A percentile compares a stretch with the other conserved stretches of the same genome.
Evolutionary conservation across 2,888 invertebrate species (phyloP).

Genomic region (Ichneumon xanthorius): DNA sequence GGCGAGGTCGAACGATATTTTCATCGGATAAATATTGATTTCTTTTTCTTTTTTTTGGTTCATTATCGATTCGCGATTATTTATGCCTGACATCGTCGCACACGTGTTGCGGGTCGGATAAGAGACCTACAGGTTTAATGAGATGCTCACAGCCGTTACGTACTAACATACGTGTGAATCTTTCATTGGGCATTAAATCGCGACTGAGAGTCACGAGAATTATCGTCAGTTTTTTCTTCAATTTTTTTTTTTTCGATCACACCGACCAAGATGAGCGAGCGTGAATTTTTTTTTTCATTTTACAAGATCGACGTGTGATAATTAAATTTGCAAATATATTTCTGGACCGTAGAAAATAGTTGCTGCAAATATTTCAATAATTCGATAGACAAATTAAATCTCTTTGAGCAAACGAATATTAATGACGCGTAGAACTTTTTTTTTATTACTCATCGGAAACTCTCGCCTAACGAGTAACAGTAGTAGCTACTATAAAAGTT

Average conservation of each 20-base stretch:
- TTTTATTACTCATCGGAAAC: not conserved
- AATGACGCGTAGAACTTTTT: not conserved
- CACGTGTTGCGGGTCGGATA: conserved; percentile 7
- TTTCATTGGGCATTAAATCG: conserved; percentile 2
- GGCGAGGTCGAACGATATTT: conserved; percentile 53
- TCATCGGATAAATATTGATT: conserved; percentile 59
- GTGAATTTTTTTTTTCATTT: too few relatives aligned
- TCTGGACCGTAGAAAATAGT: not conserved
- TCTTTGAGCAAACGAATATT: not conserved
- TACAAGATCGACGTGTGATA: conserved; percentile 1
- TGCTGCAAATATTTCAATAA: not conserved
- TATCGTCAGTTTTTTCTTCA: not conserved
- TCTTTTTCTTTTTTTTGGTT: conserved; percentile 26
- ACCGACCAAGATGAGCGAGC: not conserved
- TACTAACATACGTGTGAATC: conserved; percentile 1
- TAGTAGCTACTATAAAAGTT: not conserved
- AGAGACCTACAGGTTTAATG: conserved; percentile 1
- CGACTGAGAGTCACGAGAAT: not conserved
- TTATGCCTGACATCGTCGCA: conserved; percentile 22
- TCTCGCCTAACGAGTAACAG: conserved; percentile 5
- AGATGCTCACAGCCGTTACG: not conserved
- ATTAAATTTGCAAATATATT: not conserved
- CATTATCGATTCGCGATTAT: conserved; percentile 24
- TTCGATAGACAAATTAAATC: not conserved
- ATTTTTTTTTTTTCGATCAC: not conserved